Percentiles rank a stretch among this genome's conserved stretches.
Conservation (phyloP, 2,888 invertebrate genomes). For the Caenorhabditis sp. region DNA sequence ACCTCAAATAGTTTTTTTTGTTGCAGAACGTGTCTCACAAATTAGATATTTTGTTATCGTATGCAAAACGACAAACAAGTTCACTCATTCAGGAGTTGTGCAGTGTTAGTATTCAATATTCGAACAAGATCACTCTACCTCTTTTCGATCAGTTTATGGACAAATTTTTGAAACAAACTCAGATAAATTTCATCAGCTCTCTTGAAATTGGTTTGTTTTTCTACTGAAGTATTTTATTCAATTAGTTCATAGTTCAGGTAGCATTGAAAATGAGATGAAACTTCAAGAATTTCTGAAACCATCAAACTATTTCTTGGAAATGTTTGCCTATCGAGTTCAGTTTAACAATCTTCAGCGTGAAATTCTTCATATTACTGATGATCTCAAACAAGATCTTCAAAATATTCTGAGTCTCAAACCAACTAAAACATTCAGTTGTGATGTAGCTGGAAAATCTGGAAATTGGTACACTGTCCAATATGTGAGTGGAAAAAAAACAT, state of each 20-base stretch:
- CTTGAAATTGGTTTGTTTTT: constrained; percentile 16
- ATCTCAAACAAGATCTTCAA: constrained; percentile 19
- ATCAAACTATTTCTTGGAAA: constrained; percentile 26
- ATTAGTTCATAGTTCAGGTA: no score
- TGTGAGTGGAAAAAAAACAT: constrained; percentile 5
- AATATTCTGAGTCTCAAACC: constrained; percentile 12
- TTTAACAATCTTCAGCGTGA: constrained; percentile 22
- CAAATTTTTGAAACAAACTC: constrained; percentile 23
- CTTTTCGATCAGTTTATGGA: constrained; percentile 33
- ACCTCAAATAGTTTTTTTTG: no score
- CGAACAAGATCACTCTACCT: constrained; percentile 14
- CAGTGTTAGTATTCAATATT: constrained; percentile 25
- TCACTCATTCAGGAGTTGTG: constrained; percentile 39
- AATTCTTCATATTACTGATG: constrained; percentile 23
- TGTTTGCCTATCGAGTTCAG: constrained; percentile 29
- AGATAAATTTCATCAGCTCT: constrained; percentile 9
- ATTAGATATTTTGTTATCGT: constrained; percentile 31
- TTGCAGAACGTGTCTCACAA: constrained; percentile 30
- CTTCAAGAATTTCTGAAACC: constrained; percentile 22
- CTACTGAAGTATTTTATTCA: not conserved
- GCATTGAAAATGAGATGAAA: constrained; percentile 10
- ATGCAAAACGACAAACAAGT: constrained; percentile 29
- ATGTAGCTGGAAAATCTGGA: constrained; percentile 16
- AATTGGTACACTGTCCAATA: constrained; percentile 21
- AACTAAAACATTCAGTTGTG: constrained; percentile 29